These are phyloP conservation scores for Neogobius melanostomus DNA, from an alignment of 2,113 vertebrate species.

Conservation along the genomic window DNA sequence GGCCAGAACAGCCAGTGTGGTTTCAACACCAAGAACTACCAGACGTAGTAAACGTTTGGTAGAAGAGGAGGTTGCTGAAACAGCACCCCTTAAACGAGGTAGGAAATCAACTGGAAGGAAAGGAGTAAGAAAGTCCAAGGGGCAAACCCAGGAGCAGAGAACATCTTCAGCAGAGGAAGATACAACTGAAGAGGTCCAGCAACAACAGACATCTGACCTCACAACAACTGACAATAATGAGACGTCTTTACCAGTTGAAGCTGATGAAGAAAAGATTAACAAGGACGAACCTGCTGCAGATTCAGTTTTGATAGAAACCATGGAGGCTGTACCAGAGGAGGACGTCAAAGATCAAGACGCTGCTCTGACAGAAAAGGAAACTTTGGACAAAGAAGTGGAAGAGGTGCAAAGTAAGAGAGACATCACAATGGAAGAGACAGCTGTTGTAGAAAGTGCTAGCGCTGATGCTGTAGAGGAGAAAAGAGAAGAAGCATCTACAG, in stretches of 20 bases:
- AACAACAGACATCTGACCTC: background rate
- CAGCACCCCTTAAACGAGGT: background rate
- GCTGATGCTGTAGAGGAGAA: background rate
- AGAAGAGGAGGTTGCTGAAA: slow-evolving; percentile 8
- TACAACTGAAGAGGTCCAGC: background rate
- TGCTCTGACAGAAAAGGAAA: background rate
- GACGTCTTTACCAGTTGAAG: background rate
- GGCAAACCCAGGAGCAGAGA: background rate
- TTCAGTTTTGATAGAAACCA: background rate
- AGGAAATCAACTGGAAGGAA: background rate
- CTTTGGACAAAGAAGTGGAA: background rate
- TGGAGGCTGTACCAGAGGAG: background rate
- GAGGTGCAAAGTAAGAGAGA: background rate
- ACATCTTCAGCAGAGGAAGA: background rate
- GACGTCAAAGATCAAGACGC: background rate
- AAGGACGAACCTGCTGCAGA: background rate
- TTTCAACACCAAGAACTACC: slow-evolving; percentile 24
- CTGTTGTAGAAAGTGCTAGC: background rate
- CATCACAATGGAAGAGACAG: background rate
- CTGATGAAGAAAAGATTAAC: background rate
- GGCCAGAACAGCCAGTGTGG: slow-evolving; percentile 10
- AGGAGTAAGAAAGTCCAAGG: background rate
- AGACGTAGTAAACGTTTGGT: slow-evolving; percentile 16
- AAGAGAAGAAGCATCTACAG: background rate
- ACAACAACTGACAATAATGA: background rate